phyloP scores from a whole-genome alignment of 2,113 vertebrate species.

The Apistogramma diplotaenia region DNA sequence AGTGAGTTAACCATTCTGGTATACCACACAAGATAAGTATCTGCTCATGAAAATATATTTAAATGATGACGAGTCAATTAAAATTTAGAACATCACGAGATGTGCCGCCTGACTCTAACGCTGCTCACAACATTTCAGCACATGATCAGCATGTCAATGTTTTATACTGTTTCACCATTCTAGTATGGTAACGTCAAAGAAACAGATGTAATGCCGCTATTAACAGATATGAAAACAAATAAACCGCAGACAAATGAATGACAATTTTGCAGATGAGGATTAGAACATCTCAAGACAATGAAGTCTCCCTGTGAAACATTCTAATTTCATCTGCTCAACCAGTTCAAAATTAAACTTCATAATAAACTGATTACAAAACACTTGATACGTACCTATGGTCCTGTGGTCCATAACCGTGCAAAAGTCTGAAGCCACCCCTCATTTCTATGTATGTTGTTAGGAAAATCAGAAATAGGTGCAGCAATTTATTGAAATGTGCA shows the following conservation, averaged over 20 bases:
- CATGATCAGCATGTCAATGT: neutral
- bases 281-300: neutral
- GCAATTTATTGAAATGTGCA: too few relatives aligned
- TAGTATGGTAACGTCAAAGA: neutral
- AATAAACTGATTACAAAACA: neutral
- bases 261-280: neutral
- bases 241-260: neutral
- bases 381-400: neutral
- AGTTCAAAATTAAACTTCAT: neutral
- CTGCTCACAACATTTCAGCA: neutral
- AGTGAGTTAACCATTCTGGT: neutral
- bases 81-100: neutral
- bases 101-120: neutral
- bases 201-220: neutral
- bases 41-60: neutral
- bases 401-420: fast-evolving
- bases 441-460: too few relatives aligned
- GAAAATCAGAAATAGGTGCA: too few relatives aligned
- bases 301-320: neutral
- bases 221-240: neutral
- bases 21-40: neutral
- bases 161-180: neutral
- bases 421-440: too few relatives aligned
- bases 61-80: neutral
- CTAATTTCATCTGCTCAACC: neutral